phyloP scores from a whole-genome alignment of 2,113 vertebrate genomes.

The Pedionomus torquatus region DNA sequence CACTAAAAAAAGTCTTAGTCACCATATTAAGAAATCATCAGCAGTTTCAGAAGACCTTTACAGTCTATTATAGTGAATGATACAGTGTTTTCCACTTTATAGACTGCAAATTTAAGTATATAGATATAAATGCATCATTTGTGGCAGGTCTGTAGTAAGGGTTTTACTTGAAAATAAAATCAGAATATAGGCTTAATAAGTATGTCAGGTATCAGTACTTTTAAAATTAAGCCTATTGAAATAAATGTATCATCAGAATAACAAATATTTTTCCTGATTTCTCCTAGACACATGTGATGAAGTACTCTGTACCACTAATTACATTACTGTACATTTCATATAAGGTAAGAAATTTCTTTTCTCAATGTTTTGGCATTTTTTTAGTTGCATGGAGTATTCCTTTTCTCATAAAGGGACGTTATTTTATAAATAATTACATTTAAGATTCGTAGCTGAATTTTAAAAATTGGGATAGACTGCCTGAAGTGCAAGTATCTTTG shows the following conservation, averaged over 20 bases:
- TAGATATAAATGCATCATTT: neutral
- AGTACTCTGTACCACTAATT: constrained; percentile 80
- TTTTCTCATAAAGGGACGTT: neutral
- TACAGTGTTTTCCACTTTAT: neutral
- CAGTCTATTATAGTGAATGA: neutral
- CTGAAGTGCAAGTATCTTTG: neutral
- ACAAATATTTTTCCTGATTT: constrained; percentile 28
- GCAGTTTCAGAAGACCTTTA: neutral
- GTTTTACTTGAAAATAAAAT: neutral
- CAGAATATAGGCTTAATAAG: neutral
- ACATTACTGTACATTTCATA: constrained; percentile 84
- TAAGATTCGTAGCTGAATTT: neutral
- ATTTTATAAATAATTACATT: neutral
- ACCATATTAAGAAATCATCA: neutral
- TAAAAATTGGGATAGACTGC: neutral
- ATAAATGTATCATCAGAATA: neutral
- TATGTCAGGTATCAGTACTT: neutral
- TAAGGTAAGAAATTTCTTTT: constrained; percentile 82
- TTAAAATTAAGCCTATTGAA: neutral
- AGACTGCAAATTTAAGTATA: neutral
- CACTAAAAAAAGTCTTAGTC: neutral
- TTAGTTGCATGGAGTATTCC: neutral
- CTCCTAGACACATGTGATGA: constrained; percentile 81
- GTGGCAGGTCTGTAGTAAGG: neutral
- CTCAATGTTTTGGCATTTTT: neutral